Base-by-base conservation (phyloP, 1,140 invertebrate genomes). In the Diorhabda elongata region DNA sequence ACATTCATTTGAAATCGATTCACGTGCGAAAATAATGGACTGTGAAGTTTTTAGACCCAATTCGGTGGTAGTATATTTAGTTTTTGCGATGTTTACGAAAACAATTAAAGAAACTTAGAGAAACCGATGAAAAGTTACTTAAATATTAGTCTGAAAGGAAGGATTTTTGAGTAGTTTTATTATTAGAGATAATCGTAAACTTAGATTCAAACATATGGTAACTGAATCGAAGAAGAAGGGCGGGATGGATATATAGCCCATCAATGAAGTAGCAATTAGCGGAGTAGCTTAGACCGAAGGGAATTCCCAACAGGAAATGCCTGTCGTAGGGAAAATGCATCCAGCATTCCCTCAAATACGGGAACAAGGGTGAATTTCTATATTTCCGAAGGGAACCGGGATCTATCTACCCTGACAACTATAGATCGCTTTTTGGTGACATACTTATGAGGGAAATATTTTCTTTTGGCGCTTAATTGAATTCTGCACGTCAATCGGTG, bases 261-360 rank as follows among this genome's bases (percentile, higher is more conserved):
- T 41, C 47, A 56, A 26, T 52, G 63, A 56, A 60, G 60, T 64
- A 68, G 73, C 73, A 74, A 74, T 74, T 74, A 74, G 73, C 71
- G 66, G 68, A 68, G 71, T 72, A 56, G 71, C 64, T 44, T 70
- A 66, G 68, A 70, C 72, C 70, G 73, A 67, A 44, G 71, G 68
- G 73, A 70, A 74, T 74, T 74, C 73, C 71, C 67, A 43, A 62
- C 71, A 64, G 71, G 70, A 73, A 66, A 61, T 66, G 61, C 60
- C 57, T 61, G 58, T 41, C 58, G 57, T 45, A 44, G n/a, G 66
- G n/a, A 67, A 3, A 59, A 45, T 64, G 44, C 43, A 43, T 3
- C 42, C 44, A 43, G 64, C 45, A 47, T 58, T 65, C 42, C 64
- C 64, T 45, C 56, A 58, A 45, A 65, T 65, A 57, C 42, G n/a